These are phyloP conservation scores for Sphyrna mokarran DNA, from an alignment of 2,113 vertebrate genomes.

Conservation along the genomic window DNA sequence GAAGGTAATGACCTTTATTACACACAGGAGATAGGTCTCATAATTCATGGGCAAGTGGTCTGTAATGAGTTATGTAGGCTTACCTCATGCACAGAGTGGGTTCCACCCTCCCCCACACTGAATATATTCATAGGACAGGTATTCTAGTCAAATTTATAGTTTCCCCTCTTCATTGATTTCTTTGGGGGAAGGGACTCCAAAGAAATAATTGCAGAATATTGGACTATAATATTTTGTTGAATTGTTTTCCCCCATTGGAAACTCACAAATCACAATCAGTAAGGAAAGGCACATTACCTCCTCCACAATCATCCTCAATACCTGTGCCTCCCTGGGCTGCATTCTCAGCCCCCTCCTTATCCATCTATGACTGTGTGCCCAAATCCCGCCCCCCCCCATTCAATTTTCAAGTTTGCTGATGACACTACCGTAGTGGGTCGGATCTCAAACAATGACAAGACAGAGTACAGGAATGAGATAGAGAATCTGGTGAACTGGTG, in stretches of 20 bases:
- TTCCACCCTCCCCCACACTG: background rate
- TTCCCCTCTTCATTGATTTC: background rate
- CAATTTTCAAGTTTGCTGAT: too few relatives aligned
- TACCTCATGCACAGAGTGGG: background rate
- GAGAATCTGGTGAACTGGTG: too few relatives aligned
- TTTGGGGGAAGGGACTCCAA: background rate
- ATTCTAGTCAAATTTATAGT: constrained; percentile 9
- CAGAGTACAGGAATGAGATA: too few relatives aligned
- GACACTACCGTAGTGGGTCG: too few relatives aligned
- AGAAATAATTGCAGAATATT: background rate
- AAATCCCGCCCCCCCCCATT: too few relatives aligned
- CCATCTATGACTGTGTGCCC: too few relatives aligned
- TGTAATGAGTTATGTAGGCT: background rate
- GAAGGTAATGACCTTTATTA: constrained; percentile 20
- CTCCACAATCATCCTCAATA: too few relatives aligned
- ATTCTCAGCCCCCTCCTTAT: too few relatives aligned
- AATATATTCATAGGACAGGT: background rate
- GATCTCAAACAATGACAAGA: too few relatives aligned
- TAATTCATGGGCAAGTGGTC: background rate
- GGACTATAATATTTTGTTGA: background rate
- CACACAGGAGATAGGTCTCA: background rate
- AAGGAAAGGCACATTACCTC: too few relatives aligned
- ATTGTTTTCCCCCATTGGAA: background rate
- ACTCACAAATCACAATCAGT: too few relatives aligned
- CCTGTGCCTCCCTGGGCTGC: too few relatives aligned